Percentiles rank a stretch among this genome's conserved stretches.
Evolutionary conservation across 2,113 vertebrate species (phyloP).

Genomic region (Furnarius figulus): DNA sequence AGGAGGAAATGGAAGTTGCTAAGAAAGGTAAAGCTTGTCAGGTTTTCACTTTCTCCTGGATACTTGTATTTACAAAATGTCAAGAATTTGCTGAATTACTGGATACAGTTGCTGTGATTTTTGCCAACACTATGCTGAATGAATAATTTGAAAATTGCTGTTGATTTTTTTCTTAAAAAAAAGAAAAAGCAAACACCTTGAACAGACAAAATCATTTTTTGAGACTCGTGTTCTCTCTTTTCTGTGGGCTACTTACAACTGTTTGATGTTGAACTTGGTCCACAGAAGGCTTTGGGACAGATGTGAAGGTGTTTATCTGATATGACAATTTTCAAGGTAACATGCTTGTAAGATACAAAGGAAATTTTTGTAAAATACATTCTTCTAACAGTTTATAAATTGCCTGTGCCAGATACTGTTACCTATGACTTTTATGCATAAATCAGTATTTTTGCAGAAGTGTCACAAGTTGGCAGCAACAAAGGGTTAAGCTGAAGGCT

Average conservation of each 20-base stretch:
- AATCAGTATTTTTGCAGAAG: neutral
- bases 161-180: neutral
- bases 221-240: neutral
- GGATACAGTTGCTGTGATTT: neutral
- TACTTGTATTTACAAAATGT: neutral
- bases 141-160: neutral
- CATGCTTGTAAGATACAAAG: neutral
- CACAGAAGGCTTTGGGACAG: neutral
- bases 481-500: neutral
- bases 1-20: slow-evolving; percentile 99
- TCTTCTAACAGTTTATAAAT: neutral
- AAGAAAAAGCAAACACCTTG: neutral
- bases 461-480: neutral
- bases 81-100: neutral
- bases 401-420: neutral
- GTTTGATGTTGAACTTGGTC: neutral
- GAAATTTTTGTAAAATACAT: neutral
- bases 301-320: neutral
- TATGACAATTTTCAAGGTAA: neutral
- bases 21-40: slow-evolving; percentile 89
- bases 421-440: neutral
- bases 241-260: neutral
- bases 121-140: neutral
- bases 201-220: neutral
- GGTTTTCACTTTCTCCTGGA: neutral